phyloP scores from a whole-genome alignment of 2,888 invertebrate genomes.

The Neocrepidodera transversa region DNA sequence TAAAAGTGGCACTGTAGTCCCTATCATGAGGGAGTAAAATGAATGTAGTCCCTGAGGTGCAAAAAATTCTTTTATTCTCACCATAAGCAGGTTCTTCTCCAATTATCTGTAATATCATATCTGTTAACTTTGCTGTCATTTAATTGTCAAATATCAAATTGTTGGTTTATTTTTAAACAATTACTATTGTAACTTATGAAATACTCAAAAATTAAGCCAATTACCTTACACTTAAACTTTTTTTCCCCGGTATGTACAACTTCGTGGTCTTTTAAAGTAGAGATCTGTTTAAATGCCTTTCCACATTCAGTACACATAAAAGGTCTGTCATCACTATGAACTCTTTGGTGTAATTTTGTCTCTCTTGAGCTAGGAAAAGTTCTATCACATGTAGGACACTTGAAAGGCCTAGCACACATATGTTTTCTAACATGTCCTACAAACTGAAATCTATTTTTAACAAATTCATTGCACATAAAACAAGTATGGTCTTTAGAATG shows the following conservation, averaged over 20 bases:
- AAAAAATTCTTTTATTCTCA: too few relatives aligned
- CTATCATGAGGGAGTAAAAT: too few relatives aligned
- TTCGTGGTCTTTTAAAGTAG: constrained; percentile 41
- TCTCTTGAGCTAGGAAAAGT: constrained; percentile 39
- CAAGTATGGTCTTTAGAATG: constrained; percentile 40
- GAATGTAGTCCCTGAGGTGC: too few relatives aligned
- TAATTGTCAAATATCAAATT: too few relatives aligned
- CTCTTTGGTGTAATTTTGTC: constrained; percentile 39
- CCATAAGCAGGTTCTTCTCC: too few relatives aligned
- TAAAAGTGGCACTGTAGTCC: too few relatives aligned
- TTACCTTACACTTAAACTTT: constrained; percentile 43
- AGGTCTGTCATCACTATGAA: constrained; percentile 43
- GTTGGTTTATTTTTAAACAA: too few relatives aligned
- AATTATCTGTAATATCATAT: too few relatives aligned
- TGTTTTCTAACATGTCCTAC: constrained; percentile 42
- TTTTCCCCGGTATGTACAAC: constrained; percentile 43
- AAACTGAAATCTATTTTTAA: constrained; percentile 41
- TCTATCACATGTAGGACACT: constrained; percentile 37
- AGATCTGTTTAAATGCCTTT: constrained; percentile 41
- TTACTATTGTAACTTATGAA: too few relatives aligned
- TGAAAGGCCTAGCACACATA: constrained; percentile 41
- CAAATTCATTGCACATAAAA: constrained; percentile 39
- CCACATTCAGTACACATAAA: constrained; percentile 44
- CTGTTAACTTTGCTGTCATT: too few relatives aligned
- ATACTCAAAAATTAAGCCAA: not conserved